These are phyloP conservation scores for Spodoptera litura DNA, from an alignment of 1,140 invertebrate genomes.

Conservation along the genomic window DNA sequence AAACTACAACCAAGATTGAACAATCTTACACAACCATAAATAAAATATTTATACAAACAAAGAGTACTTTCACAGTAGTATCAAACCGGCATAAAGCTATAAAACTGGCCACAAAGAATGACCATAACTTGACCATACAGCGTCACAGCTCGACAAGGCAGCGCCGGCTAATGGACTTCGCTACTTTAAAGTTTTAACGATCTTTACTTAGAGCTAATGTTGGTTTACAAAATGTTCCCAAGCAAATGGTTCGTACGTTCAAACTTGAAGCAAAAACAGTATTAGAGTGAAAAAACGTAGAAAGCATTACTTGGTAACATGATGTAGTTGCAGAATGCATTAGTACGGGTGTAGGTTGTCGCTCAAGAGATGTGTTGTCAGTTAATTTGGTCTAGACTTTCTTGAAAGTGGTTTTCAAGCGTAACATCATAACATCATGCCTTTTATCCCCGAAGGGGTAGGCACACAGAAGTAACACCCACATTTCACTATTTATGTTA, in stretches of 20 bases:
- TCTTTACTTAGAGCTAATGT: conserved; percentile 75
- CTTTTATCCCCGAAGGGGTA: no score
- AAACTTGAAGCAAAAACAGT: conserved; percentile 53
- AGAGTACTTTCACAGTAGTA: no score
- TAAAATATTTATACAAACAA: no score
- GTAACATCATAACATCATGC: no score
- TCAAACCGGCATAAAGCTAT: neutral
- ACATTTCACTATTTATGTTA: no score
- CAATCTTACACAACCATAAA: no score
- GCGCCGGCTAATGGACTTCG: conserved; percentile 75
- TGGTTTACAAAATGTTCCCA: conserved; percentile 66
- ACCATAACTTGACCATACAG: conserved; percentile 48
- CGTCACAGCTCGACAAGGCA: conserved; percentile 55
- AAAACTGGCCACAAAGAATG: conserved; percentile 13
- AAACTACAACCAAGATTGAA: no score
- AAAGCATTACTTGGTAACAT: conserved; percentile 31
- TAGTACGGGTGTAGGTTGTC: conserved; percentile 7
- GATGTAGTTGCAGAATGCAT: conserved; percentile 9
- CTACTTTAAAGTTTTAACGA: conserved; percentile 77
- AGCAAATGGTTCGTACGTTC: conserved; percentile 64
- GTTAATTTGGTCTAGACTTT: neutral
- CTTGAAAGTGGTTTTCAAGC: no score
- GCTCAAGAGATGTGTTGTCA: conserved; percentile 2
- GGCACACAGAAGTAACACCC: no score
- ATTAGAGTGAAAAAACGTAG: conserved; percentile 47